A percentile compares a stretch with the other conserved stretches of the same genome.
Conservation (phyloP, 2,797 vertebrate species). For the Psittacula echo region DNA sequence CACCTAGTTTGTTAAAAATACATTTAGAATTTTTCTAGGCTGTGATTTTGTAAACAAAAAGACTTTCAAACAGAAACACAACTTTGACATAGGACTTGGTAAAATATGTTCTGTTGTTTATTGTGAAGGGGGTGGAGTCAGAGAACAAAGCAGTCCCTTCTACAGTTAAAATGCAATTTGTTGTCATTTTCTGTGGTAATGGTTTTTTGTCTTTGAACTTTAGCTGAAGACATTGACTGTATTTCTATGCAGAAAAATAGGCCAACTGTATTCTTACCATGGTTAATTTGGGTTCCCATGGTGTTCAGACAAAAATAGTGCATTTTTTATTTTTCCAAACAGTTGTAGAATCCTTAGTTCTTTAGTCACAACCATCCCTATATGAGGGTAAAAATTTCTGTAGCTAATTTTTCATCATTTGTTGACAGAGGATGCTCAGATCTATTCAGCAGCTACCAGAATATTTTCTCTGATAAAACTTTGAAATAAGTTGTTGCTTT, state of each 20-base stretch:
- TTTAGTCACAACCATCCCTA: background rate
- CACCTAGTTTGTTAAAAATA: background rate
- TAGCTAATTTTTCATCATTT: background rate
- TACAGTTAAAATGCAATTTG: background rate
- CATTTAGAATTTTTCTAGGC: background rate
- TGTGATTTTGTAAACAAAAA: background rate
- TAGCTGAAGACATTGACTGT: background rate
- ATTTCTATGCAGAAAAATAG: slow-evolving; percentile 4
- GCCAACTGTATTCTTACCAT: background rate
- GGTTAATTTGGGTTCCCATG: background rate
- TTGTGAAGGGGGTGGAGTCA: background rate
- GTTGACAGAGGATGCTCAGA: background rate
- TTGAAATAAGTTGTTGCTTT: background rate
- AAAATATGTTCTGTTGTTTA: background rate
- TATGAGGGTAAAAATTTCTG: background rate
- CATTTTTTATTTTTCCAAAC: background rate
- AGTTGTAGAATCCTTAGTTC: background rate
- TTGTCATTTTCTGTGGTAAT: background rate
- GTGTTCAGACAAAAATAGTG: background rate
- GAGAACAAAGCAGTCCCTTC: slow-evolving; percentile 6
- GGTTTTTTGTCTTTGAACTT: background rate
- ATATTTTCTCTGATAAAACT: background rate
- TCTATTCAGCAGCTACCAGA: background rate
- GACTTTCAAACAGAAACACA: background rate
- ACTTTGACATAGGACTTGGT: background rate